Evolutionary conservation across 1,140 invertebrate species (phyloP), one percentile per base, ranked within the genome.

Genomic region (Meloidogyne floridensis): DNA sequence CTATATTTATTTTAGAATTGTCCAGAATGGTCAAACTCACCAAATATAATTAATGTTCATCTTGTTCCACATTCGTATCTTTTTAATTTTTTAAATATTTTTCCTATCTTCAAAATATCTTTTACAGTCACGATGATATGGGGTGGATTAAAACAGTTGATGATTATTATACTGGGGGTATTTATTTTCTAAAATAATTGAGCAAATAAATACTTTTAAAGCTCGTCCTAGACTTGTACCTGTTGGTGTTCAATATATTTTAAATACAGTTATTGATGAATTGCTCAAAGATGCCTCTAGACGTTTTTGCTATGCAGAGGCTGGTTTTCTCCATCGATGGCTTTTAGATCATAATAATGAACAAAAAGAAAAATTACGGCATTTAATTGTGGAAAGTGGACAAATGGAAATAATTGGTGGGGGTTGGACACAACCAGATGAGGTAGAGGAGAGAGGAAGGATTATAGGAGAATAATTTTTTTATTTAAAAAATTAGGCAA

Each of bases 261-360:
- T 89, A 56, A 87, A 90, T 73, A 89, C 88, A 7, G 88, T 90
- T 18, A 81, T 90, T 13, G 82, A 87, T 13, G 87, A 90, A 82
- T 77, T 90, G 18, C 47, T 81, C 10, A 83, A 84, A 51, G 81
- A 90, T 84, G 85, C 88, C 2, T 56, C 54, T 1, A 54, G 77
- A 6, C 77, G 82, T 54, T 83, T 83, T 73, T 84, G 71, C 2
- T 86, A 72, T 72, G 77, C 81, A 11, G 93, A 94, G 87, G 92
- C 95, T 0, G 94, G 95, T 1, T 98, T 95, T 91, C 95, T 98
- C 86, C 94, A 94, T 92, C 93, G 94, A 88, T 98, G 97, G 97
- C 97, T 95, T 94, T 87, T 83, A 65, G 77, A 84, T 70, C 80
- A 91, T 11, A 92, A 94, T 20, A 95, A 96, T 87, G 87, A 91